A percentile compares a stretch with the other conserved stretches of the same genome.
phyloP scores from a whole-genome alignment of 2,797 vertebrate species.

The Bovichtus variegatus region DNA sequence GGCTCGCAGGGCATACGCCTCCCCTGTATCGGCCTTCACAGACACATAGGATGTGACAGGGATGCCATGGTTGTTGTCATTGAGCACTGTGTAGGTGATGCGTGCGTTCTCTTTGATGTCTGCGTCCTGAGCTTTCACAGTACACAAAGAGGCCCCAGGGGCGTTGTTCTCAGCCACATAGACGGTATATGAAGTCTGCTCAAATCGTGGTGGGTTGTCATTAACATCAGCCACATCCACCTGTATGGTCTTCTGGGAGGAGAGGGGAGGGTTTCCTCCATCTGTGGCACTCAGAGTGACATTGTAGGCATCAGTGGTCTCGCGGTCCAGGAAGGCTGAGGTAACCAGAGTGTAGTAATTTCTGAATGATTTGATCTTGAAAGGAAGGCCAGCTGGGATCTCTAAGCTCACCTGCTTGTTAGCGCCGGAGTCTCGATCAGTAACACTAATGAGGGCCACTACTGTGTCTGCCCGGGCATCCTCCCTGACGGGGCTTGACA shows the following conservation, averaged over 20 bases:
- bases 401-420: constrained; percentile 94
- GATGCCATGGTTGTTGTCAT: constrained; percentile 94
- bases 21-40: constrained; percentile 92
- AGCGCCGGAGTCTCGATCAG: constrained; percentile 92
- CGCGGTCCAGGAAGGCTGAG: constrained; percentile 93
- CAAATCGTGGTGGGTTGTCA: constrained; percentile 95
- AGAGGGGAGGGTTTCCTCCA: constrained; percentile 92
- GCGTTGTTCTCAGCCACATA: constrained; percentile 95
- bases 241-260: constrained; percentile 92
- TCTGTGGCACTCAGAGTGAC: constrained; percentile 95
- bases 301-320: constrained; percentile 93
- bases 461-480: constrained; percentile 93
- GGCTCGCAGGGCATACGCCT: constrained; percentile 93
- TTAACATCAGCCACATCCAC: constrained; percentile 96
- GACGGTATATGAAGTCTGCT: constrained; percentile 92
- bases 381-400: constrained; percentile 91
- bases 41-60: constrained; percentile 94
- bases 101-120: constrained; percentile 94
- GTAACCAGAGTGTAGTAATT: constrained; percentile 97
- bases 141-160: constrained; percentile 91
- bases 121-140: constrained; percentile 92
- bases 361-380: constrained; percentile 95
- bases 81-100: constrained; percentile 94
- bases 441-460: constrained; percentile 96
- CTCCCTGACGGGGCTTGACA: constrained; percentile 95